These are phyloP conservation scores for Ophonus ardosiacus DNA, from an alignment of 2,888 invertebrate genomes.

Conservation along the genomic window DNA sequence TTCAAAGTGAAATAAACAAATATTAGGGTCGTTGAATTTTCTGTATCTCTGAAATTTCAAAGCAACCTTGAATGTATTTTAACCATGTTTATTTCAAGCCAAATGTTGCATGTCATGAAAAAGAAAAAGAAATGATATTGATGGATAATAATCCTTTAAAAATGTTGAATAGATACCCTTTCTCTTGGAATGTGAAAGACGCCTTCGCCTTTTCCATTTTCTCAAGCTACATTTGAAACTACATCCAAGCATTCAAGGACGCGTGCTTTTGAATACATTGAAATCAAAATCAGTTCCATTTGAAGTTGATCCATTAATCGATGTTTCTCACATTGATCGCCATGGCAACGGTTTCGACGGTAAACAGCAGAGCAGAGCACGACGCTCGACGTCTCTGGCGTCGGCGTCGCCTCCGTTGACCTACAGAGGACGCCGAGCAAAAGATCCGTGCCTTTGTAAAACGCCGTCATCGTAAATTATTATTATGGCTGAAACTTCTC, in stretches of 20 bases:
- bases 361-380: background rate
- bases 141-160: background rate
- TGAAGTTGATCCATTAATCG: conserved; percentile 31
- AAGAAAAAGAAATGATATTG: background rate
- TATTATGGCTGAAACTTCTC: conserved; percentile 45
- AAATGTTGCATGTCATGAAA: background rate
- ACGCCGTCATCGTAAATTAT: conserved; percentile 39
- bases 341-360: conserved; percentile 5
- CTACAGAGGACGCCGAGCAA: background rate
- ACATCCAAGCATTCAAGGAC: background rate
- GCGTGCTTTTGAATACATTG: conserved; percentile 25
- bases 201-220: background rate
- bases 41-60: too few relatives aligned
- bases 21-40: too few relatives aligned
- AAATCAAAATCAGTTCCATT: conserved; percentile 28
- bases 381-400: background rate
- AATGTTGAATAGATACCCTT: background rate
- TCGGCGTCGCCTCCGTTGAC: background rate
- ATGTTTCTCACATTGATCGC: conserved; percentile 31
- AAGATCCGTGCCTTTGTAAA: background rate
- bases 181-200: background rate
- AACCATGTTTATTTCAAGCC: too few relatives aligned
- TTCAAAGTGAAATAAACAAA: too few relatives aligned
- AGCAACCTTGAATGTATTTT: too few relatives aligned
- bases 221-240: background rate